Evolutionary conservation across 2,888 invertebrate genomes (phyloP).

Genomic region (Tenthredo scrophulariae): DNA sequence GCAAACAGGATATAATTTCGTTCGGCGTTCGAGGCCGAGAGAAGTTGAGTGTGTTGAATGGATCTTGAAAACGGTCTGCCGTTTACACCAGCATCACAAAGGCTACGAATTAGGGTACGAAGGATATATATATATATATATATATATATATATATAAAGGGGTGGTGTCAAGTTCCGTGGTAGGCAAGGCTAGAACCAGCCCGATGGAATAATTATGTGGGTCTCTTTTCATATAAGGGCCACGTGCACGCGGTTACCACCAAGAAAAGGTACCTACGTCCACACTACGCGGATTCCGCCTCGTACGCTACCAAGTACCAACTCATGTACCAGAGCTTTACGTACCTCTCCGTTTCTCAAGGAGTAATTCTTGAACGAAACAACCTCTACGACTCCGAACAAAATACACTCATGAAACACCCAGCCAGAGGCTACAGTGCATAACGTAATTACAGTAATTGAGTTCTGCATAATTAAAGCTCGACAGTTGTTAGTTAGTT

Average conservation of each 20-base stretch:
- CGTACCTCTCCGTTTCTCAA: not conserved
- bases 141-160: not conserved
- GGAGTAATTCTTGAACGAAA: constrained; percentile 12
- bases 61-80: constrained; percentile 45
- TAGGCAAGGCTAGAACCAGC: constrained; percentile 7
- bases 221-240: constrained; percentile 49
- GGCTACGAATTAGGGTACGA: constrained; percentile 47
- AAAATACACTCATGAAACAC: not conserved
- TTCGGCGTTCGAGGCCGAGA: not conserved
- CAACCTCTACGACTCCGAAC: too few relatives aligned
- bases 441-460: constrained; percentile 7
- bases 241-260: constrained; percentile 49
- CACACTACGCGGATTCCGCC: not conserved
- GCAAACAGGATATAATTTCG: constrained; percentile 42
- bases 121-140: constrained; percentile 10
- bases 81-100: constrained; percentile 53
- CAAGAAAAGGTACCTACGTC: constrained; percentile 39
- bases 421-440: too few relatives aligned
- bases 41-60: constrained; percentile 33
- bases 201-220: constrained; percentile 54
- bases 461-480: not conserved
- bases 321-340: not conserved
- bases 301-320: not conserved
- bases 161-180: constrained; percentile 50
- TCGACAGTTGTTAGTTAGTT: not conserved